Percentiles rank a stretch among this genome's conserved stretches.
phyloP scores from a whole-genome alignment of 2,888 invertebrate genomes.

The Dioctria rufipes region DNA sequence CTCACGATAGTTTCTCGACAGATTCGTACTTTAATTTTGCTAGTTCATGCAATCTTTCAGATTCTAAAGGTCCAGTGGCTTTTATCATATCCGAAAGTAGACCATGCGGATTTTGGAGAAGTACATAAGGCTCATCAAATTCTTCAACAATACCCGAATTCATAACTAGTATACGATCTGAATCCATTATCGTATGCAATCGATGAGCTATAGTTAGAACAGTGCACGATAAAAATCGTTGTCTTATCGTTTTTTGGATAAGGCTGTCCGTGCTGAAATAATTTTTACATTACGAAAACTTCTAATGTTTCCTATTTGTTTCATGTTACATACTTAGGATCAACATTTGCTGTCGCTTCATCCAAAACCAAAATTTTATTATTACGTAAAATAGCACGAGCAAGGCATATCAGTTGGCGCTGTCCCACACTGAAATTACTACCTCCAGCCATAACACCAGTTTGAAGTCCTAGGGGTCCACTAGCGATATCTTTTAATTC shows the following conservation, averaged over 20 bases:
- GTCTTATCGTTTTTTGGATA: conserved; percentile 84
- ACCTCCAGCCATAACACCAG: conserved; percentile 74
- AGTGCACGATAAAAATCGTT: conserved; percentile 82
- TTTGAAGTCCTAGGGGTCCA: conserved; percentile 72
- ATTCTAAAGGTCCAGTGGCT: conserved; percentile 73
- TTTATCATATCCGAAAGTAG: conserved; percentile 77
- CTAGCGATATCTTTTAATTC: conserved; percentile 75
- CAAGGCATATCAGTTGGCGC: conserved; percentile 83
- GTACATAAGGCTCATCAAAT: conserved; percentile 77
- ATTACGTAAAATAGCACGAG: conserved; percentile 84
- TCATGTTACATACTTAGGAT: conserved; percentile 69
- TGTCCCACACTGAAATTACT: conserved; percentile 78
- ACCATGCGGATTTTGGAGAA: conserved; percentile 75
- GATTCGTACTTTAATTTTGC: conserved; percentile 59
- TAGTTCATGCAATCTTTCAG: conserved; percentile 58
- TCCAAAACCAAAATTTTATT: conserved; percentile 83
- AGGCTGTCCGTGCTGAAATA: conserved; percentile 77
- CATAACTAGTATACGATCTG: conserved; percentile 86
- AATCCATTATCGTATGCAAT: conserved; percentile 92
- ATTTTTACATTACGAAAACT: conserved; percentile 2
- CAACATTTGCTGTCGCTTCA: conserved; percentile 79
- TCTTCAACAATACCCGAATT: conserved; percentile 81
- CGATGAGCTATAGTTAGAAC: conserved; percentile 90
- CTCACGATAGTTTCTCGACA: conserved; percentile 50
- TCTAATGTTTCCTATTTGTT: background rate